Conservation (phyloP, 1,140 invertebrate species). For the Phenacoccus solenopsis region DNA sequence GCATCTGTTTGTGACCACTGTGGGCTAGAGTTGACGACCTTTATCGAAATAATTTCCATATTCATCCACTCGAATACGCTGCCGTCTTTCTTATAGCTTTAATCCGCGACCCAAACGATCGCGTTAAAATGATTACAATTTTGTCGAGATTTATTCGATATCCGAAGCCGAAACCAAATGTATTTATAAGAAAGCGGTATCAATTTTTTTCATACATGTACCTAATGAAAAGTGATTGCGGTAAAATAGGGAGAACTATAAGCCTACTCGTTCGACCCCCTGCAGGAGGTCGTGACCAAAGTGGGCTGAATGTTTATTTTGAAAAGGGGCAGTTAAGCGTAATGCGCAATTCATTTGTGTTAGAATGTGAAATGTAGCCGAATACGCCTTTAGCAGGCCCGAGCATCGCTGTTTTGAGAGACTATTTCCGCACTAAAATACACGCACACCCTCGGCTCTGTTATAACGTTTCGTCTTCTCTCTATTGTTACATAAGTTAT, state of each 20-base stretch:
- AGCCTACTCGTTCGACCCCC: constrained; percentile 10
- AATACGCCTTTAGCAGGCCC: not conserved
- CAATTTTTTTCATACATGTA: not conserved
- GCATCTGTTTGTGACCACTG: not conserved
- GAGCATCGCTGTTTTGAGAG: not conserved
- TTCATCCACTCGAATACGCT: not conserved
- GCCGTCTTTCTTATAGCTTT: not conserved
- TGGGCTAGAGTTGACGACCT: too few relatives aligned
- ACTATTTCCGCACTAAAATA: constrained; percentile 10
- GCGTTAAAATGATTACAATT: not conserved
- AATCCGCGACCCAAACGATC: not conserved
- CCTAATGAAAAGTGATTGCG: constrained; percentile 8
- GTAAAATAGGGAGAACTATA: not conserved
- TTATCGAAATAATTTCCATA: too few relatives aligned
- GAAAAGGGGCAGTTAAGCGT: constrained; percentile 15
- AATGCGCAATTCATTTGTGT: constrained; percentile 15
- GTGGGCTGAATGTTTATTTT: constrained; percentile 17
- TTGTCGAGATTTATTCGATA: not conserved
- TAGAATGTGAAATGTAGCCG: constrained; percentile 17
- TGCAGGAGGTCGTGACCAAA: constrained; percentile 16
- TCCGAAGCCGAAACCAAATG: too few relatives aligned
- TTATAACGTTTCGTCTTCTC: not conserved
- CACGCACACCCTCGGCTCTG: not conserved
- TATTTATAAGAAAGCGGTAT: too few relatives aligned
- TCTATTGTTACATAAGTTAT: constrained; percentile 8